Evolutionary conservation across 2,797 vertebrate genomes (phyloP), one percentile per base, ranked within the genome.

Genomic region (Cossypha niveicapilla): DNA sequence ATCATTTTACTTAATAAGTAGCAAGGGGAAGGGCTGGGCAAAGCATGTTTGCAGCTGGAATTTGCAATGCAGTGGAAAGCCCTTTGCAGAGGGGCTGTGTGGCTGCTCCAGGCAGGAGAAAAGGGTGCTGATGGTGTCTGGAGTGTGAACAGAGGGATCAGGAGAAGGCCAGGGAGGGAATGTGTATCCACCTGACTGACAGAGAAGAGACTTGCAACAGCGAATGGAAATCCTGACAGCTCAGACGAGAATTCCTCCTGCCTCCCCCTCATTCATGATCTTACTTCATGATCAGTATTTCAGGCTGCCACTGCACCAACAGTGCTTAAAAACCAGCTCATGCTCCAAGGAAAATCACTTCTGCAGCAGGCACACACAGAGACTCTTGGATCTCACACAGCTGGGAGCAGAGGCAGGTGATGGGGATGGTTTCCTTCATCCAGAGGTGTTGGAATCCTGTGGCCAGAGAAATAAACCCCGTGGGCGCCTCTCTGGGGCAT

Each of bases 311-410:
- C 83, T 88, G 92, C 67, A 7, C 47, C 78, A 82, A 79, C 34
- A 7, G 76, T 84, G 88, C 73, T 92, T 95, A 82, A 94, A 90
- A 95, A 48, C 18, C 90, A 91, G 90, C 86, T 95, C 93, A 67
- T 88, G 94, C 86, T 88, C 66, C 92, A 72, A 88, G 91, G 91
- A 90, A 92, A 92, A 93, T 81, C 90, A 66, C 66, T 80, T 74
- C 70, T 19, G 1, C 82, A 75, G 87, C 87, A 88, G 92, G 85
- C 57, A 75, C 82, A 65, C 92, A n/a, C 63, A 57, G 51, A 71
- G n/a, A 24, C 5, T 3, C 65, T 48, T 15, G 1, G 61, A 22
- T 71, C 53, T 53, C 72, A 24, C n/a, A 0, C 16, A 63, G 85
- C 27, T 9, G 4, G 2, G 57, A 44, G 73, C 51, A 60, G 72